A percentile compares a stretch with the other conserved stretches of the same genome.
These are phyloP conservation scores for Heteractis magnifica DNA, from an alignment of 92 coral and sea anemone species.

Conservation along the genomic window DNA sequence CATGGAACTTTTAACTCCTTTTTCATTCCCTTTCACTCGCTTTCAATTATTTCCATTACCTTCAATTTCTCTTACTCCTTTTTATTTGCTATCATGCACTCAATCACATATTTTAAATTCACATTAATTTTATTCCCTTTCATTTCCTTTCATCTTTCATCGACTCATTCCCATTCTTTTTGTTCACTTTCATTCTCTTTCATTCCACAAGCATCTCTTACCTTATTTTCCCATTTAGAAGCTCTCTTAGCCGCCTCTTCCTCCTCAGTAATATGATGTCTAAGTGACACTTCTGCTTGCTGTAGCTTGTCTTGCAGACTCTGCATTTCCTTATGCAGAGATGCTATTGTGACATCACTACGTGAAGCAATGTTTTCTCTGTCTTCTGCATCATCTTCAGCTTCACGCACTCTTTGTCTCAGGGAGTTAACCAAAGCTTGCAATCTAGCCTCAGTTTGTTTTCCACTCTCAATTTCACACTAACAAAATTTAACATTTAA, in stretches of 20 bases:
- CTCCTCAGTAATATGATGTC: conserved; percentile 82
- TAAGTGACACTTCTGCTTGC: conserved; percentile 84
- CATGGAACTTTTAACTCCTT: neutral
- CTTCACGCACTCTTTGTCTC: conserved; percentile 92
- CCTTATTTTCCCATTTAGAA: conserved; percentile 87
- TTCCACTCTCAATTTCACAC: conserved; percentile 97
- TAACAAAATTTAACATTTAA: conserved; percentile 5
- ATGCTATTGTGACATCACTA: conserved; percentile 83
- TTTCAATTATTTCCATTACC: too few relatives aligned
- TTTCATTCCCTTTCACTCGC: too few relatives aligned
- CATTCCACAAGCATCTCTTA: neutral
- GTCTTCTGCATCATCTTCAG: conserved; percentile 81
- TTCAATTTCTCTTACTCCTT: too few relatives aligned
- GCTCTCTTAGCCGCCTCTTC: conserved; percentile 84
- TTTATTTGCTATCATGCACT: too few relatives aligned
- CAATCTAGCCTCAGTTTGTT: conserved; percentile 91
- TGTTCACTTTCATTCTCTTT: neutral
- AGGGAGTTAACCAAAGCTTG: conserved; percentile 87
- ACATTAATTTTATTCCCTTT: neutral
- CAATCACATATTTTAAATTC: too few relatives aligned
- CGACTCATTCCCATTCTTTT: neutral
- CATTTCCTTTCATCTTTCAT: neutral
- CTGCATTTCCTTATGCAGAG: conserved; percentile 86
- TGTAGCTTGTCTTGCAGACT: conserved; percentile 84
- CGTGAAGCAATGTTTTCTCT: conserved; percentile 90